phyloP scores from a whole-genome alignment of 1,140 invertebrate genomes.

The Papilio polyxenes region DNA sequence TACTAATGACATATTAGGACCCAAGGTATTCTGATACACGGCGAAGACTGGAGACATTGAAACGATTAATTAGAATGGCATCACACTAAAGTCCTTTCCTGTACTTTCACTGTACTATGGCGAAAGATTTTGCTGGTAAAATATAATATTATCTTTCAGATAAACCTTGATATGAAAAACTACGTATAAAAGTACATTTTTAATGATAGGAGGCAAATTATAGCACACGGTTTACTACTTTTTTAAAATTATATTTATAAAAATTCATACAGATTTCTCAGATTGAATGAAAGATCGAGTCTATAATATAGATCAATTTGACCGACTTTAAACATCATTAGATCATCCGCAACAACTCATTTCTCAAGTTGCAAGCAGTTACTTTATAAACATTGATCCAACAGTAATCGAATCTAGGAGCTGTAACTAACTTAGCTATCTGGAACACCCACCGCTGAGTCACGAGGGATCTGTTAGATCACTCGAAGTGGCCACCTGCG shows the following conservation, averaged over 20 bases:
- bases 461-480: background rate
- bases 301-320: background rate
- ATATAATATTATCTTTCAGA: background rate
- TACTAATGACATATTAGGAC: conserved; percentile 44
- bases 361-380: background rate
- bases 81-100: background rate
- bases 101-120: background rate
- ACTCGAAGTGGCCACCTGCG: background rate
- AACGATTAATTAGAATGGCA: background rate
- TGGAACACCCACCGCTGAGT: background rate
- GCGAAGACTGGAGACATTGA: background rate
- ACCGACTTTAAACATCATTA: conserved; percentile 2
- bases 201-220: too few species aligned
- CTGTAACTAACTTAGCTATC: background rate
- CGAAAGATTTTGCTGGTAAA: background rate
- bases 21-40: background rate
- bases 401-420: background rate
- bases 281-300: too few species aligned
- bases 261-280: too few species aligned
- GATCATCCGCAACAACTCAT: background rate
- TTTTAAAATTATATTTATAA: too few species aligned
- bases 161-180: background rate
- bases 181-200: background rate
- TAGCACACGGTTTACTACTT: background rate
- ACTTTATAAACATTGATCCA: conserved; percentile 1